Base-by-base conservation (phyloP, 2,113 vertebrate species). In the Oncorhynchus keta region DNA sequence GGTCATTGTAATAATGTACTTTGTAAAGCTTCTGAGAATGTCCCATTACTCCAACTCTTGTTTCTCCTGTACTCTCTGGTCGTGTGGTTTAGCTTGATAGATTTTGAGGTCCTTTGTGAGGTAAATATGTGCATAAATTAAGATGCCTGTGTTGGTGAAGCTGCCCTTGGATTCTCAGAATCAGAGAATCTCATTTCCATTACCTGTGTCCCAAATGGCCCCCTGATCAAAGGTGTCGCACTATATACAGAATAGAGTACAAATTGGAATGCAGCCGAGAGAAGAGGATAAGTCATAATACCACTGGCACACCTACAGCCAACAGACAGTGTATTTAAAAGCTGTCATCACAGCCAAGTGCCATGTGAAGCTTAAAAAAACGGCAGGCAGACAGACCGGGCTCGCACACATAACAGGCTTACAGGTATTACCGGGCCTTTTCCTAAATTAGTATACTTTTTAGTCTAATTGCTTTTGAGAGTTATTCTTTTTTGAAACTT, bases 321-420 rank as follows among this genome's bases (percentile, higher is more conserved):
- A 55, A 13, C 49, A 4, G 49, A 55, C 49, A 22, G 79, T 77
- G 84, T 88, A 88, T 93, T 91, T 92, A 91, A 92, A 92, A 89
- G 86, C 87, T 88, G 83, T 86, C 87, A 86, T 90, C 80, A 79
- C 83, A 86, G 85, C 86, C 78, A 81, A 85, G 85, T 74, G 83
- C 77, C 85, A 81, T 81, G 82, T 76, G 78, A 80, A 83, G 87
- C 84, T 89, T 90, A 86, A 82, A 83, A 72, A 76, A 77, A 72
- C 80, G 79, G 68, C 80, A 78, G 81, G 78, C 39, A 45, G 39
- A 45, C 79, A 83, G 49, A 14, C 49, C 49, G 18, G 4, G 49
- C 49, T 18, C 1, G 3, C 49, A 55, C 49, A 55, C 49, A 55
- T 13, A 55, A 55, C 49, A 55, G 49, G 49, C 49, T 45, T 18